phyloP scores from a whole-genome alignment of 2,797 vertebrate genomes.

The Jordanella pulchra region DNA sequence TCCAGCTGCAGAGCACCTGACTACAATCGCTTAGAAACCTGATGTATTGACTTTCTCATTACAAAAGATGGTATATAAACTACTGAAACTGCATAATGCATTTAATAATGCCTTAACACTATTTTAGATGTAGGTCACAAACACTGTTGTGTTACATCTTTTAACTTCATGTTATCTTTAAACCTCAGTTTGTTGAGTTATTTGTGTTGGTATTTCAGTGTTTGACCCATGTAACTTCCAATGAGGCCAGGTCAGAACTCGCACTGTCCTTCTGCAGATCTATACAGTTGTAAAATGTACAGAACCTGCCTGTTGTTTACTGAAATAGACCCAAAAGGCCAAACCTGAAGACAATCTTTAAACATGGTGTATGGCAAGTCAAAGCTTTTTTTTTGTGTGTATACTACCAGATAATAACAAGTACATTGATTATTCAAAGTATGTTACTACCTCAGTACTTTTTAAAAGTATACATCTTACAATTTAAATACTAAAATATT shows the following conservation, averaged over 20 bases:
- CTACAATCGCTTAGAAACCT: not conserved
- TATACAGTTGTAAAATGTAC: not conserved
- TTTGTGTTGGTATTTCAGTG: not conserved
- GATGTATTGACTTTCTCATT: not conserved
- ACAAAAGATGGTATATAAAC: not conserved
- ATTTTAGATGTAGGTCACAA: not conserved
- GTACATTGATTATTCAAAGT: not conserved
- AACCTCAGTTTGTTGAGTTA: not conserved
- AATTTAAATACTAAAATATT: not conserved
- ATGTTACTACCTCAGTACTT: not conserved
- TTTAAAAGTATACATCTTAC: not conserved
- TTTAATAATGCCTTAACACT: not conserved
- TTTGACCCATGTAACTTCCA: not conserved
- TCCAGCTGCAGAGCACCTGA: conserved; percentile 53
- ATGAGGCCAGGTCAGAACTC: not conserved
- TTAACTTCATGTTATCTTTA: too few species aligned
- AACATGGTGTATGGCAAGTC: not conserved
- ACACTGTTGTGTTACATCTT: not conserved
- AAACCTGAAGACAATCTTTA: not conserved
- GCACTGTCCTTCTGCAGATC: not conserved
- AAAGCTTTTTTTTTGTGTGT: not conserved
- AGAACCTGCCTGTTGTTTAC: not conserved
- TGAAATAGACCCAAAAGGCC: not conserved
- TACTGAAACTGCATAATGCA: not conserved
- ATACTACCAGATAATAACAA: not conserved